Evolutionary conservation across 2,888 invertebrate genomes (phyloP).

Genomic region (Isotomurus palustris): DNA sequence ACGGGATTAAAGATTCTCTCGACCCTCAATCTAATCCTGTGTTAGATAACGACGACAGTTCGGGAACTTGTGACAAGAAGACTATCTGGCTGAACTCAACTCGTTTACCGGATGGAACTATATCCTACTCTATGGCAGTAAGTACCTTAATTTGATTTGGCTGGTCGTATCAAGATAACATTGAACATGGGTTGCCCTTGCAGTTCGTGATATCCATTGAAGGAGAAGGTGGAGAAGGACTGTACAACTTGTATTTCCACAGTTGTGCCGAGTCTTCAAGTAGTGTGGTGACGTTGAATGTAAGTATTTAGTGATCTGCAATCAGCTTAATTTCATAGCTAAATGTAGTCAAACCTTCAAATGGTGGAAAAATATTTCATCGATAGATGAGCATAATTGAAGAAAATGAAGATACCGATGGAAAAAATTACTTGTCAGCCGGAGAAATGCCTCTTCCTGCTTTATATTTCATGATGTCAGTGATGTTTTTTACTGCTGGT

Average conservation of each 20-base stretch:
- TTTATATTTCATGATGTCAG: conserved; percentile 84
- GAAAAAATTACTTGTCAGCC: conserved; percentile 80
- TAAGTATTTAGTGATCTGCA: conserved; percentile 54
- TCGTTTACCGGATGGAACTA: conserved; percentile 10
- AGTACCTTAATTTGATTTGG: conserved; percentile 7
- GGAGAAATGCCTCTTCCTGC: conserved; percentile 94
- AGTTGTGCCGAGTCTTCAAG: conserved; percentile 64
- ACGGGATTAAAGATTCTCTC: too few relatives aligned
- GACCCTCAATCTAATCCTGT: too few relatives aligned
- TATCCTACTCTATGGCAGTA: conserved; percentile 33
- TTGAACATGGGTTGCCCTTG: too few relatives aligned
- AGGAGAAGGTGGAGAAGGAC: conserved; percentile 74
- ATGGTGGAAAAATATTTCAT: too few relatives aligned
- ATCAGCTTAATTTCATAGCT: too few relatives aligned
- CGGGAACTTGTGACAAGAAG: neutral
- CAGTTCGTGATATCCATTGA: conserved; percentile 75
- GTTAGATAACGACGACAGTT: neutral
- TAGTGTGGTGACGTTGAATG: conserved; percentile 63
- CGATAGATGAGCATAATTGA: conserved; percentile 70
- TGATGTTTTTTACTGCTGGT: conserved; percentile 83
- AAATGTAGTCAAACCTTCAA: too few relatives aligned
- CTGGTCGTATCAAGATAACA: conserved; percentile 20
- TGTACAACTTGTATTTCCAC: conserved; percentile 92
- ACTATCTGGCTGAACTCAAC: too few relatives aligned
- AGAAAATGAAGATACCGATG: conserved; percentile 63